Conservation (phyloP, 2,113 vertebrate species). For the Procavia capensis region DNA sequence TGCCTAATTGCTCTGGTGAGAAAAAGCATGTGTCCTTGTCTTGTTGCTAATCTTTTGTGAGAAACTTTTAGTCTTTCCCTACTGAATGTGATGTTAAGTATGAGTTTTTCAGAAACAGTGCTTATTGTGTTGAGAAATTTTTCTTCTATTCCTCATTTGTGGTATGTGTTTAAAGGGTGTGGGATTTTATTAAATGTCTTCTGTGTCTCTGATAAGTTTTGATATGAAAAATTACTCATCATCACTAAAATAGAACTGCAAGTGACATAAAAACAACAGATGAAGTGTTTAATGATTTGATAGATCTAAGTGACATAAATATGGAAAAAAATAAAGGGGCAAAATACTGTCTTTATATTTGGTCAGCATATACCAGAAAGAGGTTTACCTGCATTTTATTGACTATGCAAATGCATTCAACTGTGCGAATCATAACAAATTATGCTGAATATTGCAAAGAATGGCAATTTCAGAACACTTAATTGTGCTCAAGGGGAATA, state of each 20-base stretch:
- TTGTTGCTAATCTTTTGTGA: neutral
- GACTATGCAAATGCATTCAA: too few species aligned
- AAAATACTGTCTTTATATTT: slow-evolving; percentile 29
- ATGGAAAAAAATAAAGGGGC: neutral
- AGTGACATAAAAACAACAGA: neutral
- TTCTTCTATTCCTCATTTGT: too few species aligned
- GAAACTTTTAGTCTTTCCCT: neutral
- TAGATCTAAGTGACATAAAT: neutral
- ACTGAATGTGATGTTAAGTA: neutral
- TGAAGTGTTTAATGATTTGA: neutral
- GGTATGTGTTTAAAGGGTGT: too few species aligned
- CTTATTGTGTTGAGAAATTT: neutral
- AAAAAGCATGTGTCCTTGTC: neutral
- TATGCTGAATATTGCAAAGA: too few species aligned
- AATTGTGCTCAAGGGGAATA: too few species aligned
- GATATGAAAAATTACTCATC: slow-evolving; percentile 12
- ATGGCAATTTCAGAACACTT: too few species aligned
- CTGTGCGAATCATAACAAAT: too few species aligned
- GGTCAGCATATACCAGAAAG: too few species aligned
- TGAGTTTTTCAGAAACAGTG: neutral
- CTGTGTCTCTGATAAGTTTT: neutral
- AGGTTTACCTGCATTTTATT: too few species aligned
- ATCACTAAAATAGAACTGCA: neutral
- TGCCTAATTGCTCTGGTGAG: neutral
- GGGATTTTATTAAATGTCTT: neutral